Evolutionary conservation across 2,113 vertebrate genomes (phyloP).

Genomic region (human (Homo sapiens)): DNA sequence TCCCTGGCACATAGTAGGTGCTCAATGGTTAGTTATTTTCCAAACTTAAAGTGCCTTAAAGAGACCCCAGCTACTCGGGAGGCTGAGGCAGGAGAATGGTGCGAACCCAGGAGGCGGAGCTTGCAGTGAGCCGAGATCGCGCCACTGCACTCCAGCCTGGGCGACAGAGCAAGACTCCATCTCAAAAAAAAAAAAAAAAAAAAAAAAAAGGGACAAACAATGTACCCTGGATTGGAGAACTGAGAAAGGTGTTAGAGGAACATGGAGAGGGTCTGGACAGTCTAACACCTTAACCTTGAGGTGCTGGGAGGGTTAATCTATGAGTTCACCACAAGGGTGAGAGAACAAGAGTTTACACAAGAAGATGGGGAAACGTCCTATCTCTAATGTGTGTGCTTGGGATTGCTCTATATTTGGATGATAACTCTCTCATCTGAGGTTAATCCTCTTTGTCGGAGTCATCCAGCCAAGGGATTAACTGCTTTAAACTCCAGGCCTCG

Average conservation of each 20-base stretch:
- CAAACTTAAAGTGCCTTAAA: not conserved
- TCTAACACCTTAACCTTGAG: not conserved
- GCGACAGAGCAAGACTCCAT: too few relatives aligned
- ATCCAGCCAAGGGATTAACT: slow-evolving; percentile 92
- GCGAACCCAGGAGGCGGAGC: too few relatives aligned
- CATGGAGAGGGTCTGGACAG: rapidly evolving
- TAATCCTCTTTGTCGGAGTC: slow-evolving; percentile 97
- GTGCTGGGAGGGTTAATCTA: not conserved
- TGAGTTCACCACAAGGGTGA: not conserved
- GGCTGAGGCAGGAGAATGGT: too few relatives aligned
- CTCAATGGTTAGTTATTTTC: not conserved
- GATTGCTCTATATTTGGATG: slow-evolving; percentile 91
- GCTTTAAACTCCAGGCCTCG: slow-evolving; percentile 83
- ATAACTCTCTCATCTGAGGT: slow-evolving; percentile 86
- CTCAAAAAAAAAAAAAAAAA: too few relatives aligned
- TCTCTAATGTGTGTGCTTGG: not conserved
- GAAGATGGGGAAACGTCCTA: not conserved
- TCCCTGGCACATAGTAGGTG: not conserved
- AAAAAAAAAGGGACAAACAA: not conserved
- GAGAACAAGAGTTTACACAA: not conserved
- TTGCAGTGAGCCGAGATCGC: too few relatives aligned
- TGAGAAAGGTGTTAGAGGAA: not conserved
- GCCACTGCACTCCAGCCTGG: too few relatives aligned
- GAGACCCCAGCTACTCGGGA: not conserved
- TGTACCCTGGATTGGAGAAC: not conserved